Conservation (phyloP, 2,888 invertebrate species). For the Sesia bembeciformis region DNA sequence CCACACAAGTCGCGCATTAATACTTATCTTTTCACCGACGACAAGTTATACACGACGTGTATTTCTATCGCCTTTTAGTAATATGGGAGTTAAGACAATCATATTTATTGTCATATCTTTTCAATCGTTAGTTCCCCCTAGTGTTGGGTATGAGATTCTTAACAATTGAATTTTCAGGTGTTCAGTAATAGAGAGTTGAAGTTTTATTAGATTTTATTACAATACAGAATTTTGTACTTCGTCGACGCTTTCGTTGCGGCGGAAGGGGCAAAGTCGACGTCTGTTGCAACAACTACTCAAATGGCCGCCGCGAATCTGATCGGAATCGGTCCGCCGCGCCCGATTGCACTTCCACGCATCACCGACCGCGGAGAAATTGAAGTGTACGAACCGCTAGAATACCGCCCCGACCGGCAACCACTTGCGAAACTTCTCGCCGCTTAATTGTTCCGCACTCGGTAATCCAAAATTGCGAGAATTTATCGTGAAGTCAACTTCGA, state of each 20-base stretch:
- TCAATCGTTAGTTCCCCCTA: too few species aligned
- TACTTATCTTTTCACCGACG: too few species aligned
- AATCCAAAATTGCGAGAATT: slow-evolving; percentile 35
- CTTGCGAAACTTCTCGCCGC: slow-evolving; percentile 59
- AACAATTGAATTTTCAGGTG: too few species aligned
- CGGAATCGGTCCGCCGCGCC: slow-evolving; percentile 63
- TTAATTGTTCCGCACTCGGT: slow-evolving; percentile 43
- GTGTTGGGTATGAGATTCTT: too few species aligned
- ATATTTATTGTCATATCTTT: too few species aligned
- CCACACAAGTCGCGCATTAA: too few species aligned
- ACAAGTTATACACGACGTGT: too few species aligned
- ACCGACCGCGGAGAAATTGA: slow-evolving; percentile 62
- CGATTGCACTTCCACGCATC: slow-evolving; percentile 67
- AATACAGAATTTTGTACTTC: too few species aligned
- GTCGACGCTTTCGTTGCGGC: slow-evolving; percentile 11
- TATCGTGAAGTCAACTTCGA: slow-evolving; percentile 40
- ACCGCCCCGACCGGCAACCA: slow-evolving; percentile 37
- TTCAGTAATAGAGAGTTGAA: too few species aligned
- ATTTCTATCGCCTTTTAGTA: too few species aligned
- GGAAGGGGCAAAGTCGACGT: slow-evolving; percentile 40
- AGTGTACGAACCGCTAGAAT: slow-evolving; percentile 53
- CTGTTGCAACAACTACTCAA: slow-evolving; percentile 41
- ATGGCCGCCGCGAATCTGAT: slow-evolving; percentile 57
- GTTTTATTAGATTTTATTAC: too few species aligned
- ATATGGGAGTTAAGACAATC: too few species aligned